phyloP scores from a whole-genome alignment of 1,140 invertebrate species.

The Diplogasteroides magnus region DNA sequence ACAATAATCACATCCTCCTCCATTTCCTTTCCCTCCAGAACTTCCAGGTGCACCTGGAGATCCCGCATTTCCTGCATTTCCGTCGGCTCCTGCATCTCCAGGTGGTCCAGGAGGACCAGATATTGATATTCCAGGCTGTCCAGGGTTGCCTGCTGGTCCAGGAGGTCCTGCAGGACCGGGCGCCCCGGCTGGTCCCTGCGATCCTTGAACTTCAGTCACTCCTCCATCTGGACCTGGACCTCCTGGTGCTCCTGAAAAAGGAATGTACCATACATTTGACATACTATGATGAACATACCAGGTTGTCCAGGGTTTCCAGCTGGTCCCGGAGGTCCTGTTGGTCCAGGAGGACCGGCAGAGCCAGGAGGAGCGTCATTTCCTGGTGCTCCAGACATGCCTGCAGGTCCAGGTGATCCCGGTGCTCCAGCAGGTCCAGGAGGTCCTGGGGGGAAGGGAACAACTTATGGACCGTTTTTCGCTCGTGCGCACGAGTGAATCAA shows the following conservation, averaged over 20 bases:
- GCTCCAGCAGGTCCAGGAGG: constrained; percentile 24
- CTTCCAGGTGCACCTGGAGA: constrained; percentile 14
- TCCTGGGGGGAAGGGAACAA: too few relatives aligned
- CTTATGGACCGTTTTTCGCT: too few relatives aligned
- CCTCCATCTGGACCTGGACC: too few relatives aligned
- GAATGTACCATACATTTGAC: background rate
- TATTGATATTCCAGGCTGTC: constrained; percentile 14
- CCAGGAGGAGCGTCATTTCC: constrained; percentile 17
- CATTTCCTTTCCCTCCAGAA: constrained; percentile 22
- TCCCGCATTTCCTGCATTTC: constrained; percentile 26
- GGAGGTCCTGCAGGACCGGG: constrained; percentile 30
- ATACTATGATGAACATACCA: constrained; percentile 3
- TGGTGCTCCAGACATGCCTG: constrained; percentile 19
- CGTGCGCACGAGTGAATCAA: too few relatives aligned
- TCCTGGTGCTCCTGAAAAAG: constrained; percentile 13
- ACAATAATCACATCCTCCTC: constrained; percentile 31
- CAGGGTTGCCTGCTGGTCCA: constrained; percentile 22
- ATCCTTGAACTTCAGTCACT: too few relatives aligned
- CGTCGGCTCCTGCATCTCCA: constrained; percentile 26
- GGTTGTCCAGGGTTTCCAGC: constrained; percentile 22
- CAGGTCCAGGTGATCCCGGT: constrained; percentile 21
- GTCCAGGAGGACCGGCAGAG: constrained; percentile 14
- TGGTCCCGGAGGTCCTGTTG: constrained; percentile 22
- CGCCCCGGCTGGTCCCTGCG: constrained; percentile 23
- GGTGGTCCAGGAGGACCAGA: constrained; percentile 29